Evolutionary conservation across 2,113 vertebrate genomes (phyloP), one percentile per base, ranked within the genome.

Genomic region (Anhinga anhinga): DNA sequence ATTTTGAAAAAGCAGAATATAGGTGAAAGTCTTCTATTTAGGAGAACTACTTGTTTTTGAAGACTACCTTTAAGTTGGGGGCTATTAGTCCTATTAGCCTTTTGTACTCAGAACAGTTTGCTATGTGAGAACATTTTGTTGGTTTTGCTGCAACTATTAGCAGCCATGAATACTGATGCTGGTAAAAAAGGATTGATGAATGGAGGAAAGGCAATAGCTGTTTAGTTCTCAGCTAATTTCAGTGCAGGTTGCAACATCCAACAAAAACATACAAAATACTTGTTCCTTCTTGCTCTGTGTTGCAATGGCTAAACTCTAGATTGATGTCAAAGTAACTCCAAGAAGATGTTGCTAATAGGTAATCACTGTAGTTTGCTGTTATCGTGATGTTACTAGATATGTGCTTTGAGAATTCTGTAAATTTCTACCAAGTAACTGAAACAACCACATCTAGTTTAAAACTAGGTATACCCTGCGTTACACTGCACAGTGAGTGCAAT

Each of bases 371-470:
- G 25, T 34, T 85, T 58, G 40, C 30, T 11, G 1, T 59, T 77
- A 11, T 2, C 1, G 1, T 62, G 42, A 27, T 3, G 0, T 36
- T 81, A 49, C 27, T 44, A 81, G 23, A 21, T 36, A 14, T 1
- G 2, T 34, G 3, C 23, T 72, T 72, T 56, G 44, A 69, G 38
- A 49, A 70, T 22, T 40, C 36, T 2, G 4, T 44, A 11, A 4
- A 6, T 45, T 86, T 86, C 44, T 86, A 65, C 80, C 77, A 56
- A 65, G 44, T 10, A 55, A 70, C 11, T 2, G 1, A 56, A 66
- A 42, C 16, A 25, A 40, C 4, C 8, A 5, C 16, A 11, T 14
- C 8, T 40, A 1, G 0, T 55, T 79, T 50, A 69, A 42, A 65
- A 5, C 5, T 15, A 30, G 23, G 13, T 27, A 13, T 25, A 10